Evolutionary conservation across 2,113 vertebrate species (phyloP).

Genomic region (Rhegmatorhina hoffmannsi): DNA sequence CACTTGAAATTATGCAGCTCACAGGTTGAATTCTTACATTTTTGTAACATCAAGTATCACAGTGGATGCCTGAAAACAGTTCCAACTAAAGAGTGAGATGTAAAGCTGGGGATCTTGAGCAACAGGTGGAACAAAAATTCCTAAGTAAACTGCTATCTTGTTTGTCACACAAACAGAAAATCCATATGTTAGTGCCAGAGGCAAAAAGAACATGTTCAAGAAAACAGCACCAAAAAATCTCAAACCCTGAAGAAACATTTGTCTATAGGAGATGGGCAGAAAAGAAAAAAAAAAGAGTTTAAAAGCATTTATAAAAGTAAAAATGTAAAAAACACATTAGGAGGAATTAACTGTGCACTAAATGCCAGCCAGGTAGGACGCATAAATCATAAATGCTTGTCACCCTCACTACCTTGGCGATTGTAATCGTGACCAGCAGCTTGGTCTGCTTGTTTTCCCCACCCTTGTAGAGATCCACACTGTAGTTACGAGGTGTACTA

Average conservation of each 20-base stretch:
- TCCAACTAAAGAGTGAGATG: background rate
- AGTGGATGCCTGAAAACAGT: conserved; percentile 39
- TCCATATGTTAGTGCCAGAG: conserved; percentile 23
- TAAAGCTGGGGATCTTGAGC: conserved; percentile 26
- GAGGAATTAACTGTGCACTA: background rate
- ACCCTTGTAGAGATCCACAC: accelerated
- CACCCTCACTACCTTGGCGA: background rate
- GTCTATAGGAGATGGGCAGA: background rate
- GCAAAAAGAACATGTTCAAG: conserved; percentile 20
- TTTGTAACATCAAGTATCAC: conserved; percentile 23
- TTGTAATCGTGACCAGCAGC: background rate
- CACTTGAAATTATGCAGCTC: conserved; percentile 33
- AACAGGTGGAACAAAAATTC: conserved; percentile 50
- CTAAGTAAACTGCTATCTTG: conserved; percentile 32
- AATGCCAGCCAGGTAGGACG: background rate
- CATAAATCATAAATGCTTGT: background rate
- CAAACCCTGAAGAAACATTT: background rate
- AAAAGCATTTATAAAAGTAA: background rate
- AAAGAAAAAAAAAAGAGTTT: background rate
- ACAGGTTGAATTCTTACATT: background rate
- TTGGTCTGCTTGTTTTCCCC: background rate
- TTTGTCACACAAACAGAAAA: conserved; percentile 58
- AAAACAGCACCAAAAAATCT: background rate
- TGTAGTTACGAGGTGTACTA: background rate
- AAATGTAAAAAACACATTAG: background rate